Evolutionary conservation across 2,888 invertebrate species (phyloP).

Genomic region (Merodon equestris): DNA sequence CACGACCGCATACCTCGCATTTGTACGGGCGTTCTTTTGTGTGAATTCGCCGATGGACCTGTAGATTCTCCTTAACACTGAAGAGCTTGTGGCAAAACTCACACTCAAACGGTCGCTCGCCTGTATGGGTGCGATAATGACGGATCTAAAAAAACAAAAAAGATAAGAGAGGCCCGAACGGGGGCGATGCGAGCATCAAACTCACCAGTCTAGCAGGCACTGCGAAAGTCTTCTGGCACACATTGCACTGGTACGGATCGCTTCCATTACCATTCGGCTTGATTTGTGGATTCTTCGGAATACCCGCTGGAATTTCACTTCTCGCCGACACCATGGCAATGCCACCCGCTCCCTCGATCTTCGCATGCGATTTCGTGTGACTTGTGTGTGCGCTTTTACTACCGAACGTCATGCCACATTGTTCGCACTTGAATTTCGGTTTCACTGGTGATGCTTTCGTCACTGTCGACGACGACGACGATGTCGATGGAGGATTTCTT

Average conservation of each 20-base stretch:
- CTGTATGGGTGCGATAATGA: conserved; percentile 94
- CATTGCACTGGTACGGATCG: conserved; percentile 93
- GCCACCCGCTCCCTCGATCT: conserved; percentile 71
- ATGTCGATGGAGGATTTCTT: conserved; percentile 37
- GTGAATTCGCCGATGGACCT: conserved; percentile 93
- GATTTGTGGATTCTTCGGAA: conserved; percentile 76
- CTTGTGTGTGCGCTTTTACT: conserved; percentile 88
- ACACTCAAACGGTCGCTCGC: conserved; percentile 94
- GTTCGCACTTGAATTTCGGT: conserved; percentile 83
- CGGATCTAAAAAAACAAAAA: conserved; percentile 78
- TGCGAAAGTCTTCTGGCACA: conserved; percentile 93
- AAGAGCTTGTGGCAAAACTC: conserved; percentile 95
- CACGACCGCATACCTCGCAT: conserved; percentile 91
- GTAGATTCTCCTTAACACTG: conserved; percentile 94
- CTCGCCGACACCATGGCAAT: conserved; percentile 46
- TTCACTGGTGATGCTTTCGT: conserved; percentile 75
- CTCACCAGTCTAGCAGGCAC: conserved; percentile 89
- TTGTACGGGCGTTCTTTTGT: conserved; percentile 95
- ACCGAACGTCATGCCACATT: conserved; percentile 87
- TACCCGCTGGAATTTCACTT: conserved; percentile 73
- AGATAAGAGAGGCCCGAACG: too few species aligned
- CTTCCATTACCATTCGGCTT: conserved; percentile 76
- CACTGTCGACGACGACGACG: conserved; percentile 32
- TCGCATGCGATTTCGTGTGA: conserved; percentile 84
- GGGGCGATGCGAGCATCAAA: conserved; percentile 27